Evolutionary conservation across 2,113 vertebrate genomes (phyloP).

Genomic region (Glaucomys volans): DNA sequence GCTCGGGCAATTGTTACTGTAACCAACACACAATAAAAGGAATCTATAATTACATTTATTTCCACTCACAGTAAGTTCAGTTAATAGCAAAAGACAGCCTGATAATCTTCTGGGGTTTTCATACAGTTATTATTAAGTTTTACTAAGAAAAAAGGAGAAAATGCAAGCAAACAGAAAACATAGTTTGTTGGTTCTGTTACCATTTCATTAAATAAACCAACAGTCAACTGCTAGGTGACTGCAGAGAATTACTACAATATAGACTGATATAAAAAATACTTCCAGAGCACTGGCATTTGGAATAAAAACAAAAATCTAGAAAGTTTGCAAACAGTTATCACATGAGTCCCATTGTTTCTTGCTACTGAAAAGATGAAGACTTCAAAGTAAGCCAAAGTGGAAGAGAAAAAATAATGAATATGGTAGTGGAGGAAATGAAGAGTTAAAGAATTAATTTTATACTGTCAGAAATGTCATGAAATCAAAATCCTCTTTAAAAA

Average conservation of each 20-base stretch:
- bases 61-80: background rate
- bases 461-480: background rate
- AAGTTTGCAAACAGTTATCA: background rate
- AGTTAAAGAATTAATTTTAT: background rate
- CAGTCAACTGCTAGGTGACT: background rate
- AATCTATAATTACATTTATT: background rate
- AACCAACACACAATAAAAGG: constrained; percentile 31
- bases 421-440: background rate
- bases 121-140: background rate
- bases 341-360: background rate
- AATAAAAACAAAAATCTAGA: background rate
- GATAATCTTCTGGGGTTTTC: background rate
- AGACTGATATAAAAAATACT: background rate
- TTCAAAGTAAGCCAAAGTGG: background rate
- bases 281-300: background rate
- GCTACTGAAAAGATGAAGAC: background rate
- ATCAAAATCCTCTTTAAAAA: constrained; percentile 14
- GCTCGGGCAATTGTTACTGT: constrained; percentile 98
- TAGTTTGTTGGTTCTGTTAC: background rate
- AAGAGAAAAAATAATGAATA: background rate
- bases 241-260: background rate
- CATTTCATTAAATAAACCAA: constrained; percentile 1
- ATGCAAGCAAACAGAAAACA: constrained; percentile 35
- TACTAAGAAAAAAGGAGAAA: constrained; percentile 3
- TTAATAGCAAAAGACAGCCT: background rate